Evolutionary conservation across 2,797 vertebrate genomes (phyloP).

Genomic region (Numenius phaeopus): DNA sequence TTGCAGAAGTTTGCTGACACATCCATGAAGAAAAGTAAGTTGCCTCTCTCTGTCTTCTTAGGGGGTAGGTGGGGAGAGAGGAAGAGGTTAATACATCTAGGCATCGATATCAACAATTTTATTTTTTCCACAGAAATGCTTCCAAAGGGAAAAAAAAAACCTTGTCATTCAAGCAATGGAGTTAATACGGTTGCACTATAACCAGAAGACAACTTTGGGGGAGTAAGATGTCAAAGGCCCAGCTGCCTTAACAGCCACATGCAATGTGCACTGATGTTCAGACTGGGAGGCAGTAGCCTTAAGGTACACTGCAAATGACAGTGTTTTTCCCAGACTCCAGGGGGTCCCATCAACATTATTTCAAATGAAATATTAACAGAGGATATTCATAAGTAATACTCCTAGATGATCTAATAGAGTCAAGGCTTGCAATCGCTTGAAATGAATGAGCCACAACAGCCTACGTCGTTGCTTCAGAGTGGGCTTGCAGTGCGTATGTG

Average conservation of each 20-base stretch:
- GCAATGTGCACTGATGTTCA: background rate
- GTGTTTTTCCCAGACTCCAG: background rate
- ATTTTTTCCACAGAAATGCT: background rate
- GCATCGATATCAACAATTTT: background rate
- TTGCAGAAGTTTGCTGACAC: background rate
- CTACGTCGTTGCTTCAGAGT: accelerated
- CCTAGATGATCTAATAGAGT: conserved; percentile 17
- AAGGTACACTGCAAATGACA: background rate
- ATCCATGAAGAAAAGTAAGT: background rate
- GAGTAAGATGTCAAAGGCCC: background rate
- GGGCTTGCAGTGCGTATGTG: background rate
- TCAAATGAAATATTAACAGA: conserved; percentile 41
- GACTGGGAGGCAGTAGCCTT: background rate
- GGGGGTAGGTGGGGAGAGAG: background rate
- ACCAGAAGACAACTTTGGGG: background rate
- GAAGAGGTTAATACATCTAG: background rate
- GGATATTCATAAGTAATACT: conserved; percentile 39
- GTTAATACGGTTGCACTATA: background rate
- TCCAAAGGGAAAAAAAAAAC: background rate
- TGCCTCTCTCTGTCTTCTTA: background rate
- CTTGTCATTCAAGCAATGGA: background rate
- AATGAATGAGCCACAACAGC: background rate
- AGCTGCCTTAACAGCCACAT: background rate
- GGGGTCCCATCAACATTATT: conserved; percentile 38
- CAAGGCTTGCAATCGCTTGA: conserved; percentile 12